Conservation (phyloP, 2,888 invertebrate species). For the Myopa testacea region DNA sequence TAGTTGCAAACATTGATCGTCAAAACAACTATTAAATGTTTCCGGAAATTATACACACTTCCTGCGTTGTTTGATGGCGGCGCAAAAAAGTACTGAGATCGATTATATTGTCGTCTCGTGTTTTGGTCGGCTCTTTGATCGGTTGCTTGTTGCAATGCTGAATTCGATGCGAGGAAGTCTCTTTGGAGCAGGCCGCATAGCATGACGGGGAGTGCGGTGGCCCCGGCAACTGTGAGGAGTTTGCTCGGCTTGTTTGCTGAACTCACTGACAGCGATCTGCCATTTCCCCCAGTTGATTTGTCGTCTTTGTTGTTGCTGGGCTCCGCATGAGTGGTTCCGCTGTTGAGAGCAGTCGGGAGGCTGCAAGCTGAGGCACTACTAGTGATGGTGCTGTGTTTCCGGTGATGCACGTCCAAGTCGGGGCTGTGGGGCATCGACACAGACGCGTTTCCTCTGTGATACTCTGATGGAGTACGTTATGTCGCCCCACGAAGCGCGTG, state of each 20-base stretch:
- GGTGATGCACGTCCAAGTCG: conserved; percentile 34
- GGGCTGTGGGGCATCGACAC: conserved; percentile 45
- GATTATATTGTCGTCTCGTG: background rate
- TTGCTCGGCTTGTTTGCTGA: conserved; percentile 2
- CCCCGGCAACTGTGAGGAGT: conserved; percentile 57
- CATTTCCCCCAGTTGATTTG: conserved; percentile 25
- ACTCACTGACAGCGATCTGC: conserved; percentile 36
- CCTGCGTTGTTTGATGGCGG: conserved; percentile 8
- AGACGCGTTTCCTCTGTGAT: conserved; percentile 38
- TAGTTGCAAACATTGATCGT: conserved; percentile 1
- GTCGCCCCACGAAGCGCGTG: background rate
- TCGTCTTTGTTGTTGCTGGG: conserved; percentile 24
- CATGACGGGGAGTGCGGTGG: conserved; percentile 68
- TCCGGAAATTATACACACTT: conserved; percentile 23
- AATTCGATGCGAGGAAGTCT: conserved; percentile 60
- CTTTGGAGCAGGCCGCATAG: conserved; percentile 69
- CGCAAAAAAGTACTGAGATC: conserved; percentile 6
- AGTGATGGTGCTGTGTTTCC: conserved; percentile 43
- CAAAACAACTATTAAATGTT: background rate
- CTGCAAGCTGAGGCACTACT: conserved; percentile 43
- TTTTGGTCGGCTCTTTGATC: background rate
- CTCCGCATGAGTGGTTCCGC: conserved; percentile 34
- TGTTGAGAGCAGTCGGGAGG: conserved; percentile 34
- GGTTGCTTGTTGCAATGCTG: conserved; percentile 51
- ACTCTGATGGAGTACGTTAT: background rate